Evolutionary conservation across 2,888 invertebrate genomes (phyloP).

Genomic region (Mystacides longicornis): DNA sequence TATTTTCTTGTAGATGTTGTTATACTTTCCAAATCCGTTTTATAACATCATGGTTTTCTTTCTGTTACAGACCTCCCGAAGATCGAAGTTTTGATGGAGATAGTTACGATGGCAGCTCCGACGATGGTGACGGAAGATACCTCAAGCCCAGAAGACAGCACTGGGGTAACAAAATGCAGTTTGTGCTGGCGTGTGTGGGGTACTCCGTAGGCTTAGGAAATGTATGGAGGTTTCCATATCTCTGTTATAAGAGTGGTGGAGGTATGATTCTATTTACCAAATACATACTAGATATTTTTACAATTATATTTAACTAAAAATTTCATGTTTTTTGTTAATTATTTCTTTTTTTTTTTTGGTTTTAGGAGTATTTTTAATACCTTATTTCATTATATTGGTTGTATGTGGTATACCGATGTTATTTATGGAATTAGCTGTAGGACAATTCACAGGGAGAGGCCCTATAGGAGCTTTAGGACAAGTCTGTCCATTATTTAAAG

Average conservation of each 20-base stretch:
- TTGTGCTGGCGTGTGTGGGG: conserved; percentile 81
- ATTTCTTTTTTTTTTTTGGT: conserved; percentile 27
- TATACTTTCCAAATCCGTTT: too few relatives aligned
- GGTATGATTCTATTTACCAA: conserved; percentile 43
- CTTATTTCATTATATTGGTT: conserved; percentile 86
- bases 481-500: conserved; percentile 89
- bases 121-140: conserved; percentile 59
- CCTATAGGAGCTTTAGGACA: conserved; percentile 88
- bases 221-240: conserved; percentile 88
- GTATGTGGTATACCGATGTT: conserved; percentile 88
- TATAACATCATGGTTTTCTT: neutral
- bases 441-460: conserved; percentile 87
- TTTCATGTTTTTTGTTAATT: neutral
- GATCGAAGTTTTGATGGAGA: conserved; percentile 69
- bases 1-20: too few relatives aligned
- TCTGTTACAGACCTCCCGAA: conserved; percentile 55
- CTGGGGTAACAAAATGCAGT: conserved; percentile 85
- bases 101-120: conserved; percentile 64
- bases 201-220: conserved; percentile 86
- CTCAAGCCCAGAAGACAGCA: conserved; percentile 72
- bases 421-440: conserved; percentile 89
- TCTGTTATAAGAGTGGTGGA: conserved; percentile 86
- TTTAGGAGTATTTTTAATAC: conserved; percentile 89
- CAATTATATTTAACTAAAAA: too few relatives aligned
- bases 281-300: too few relatives aligned